phyloP scores from a whole-genome alignment of 2,888 invertebrate genomes.

The Prosopocoilus inquinatus region DNA sequence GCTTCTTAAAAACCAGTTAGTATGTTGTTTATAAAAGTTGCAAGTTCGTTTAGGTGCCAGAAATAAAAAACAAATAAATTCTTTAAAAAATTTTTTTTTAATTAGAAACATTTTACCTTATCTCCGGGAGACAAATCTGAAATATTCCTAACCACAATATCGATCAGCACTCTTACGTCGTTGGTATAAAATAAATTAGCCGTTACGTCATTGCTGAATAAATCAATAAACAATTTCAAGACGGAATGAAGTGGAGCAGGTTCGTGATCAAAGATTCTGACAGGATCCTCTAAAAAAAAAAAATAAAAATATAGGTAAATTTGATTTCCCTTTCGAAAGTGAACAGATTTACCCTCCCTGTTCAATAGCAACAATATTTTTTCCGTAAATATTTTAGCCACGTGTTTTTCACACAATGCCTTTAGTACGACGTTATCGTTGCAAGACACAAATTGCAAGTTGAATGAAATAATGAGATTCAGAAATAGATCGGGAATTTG shows the following conservation, averaged over 20 bases:
- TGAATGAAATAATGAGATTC: conserved; percentile 81
- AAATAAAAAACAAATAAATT: conserved; percentile 16
- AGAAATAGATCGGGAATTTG: conserved; percentile 82
- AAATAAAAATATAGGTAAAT: conserved; percentile 4
- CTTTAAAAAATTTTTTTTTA: conserved; percentile 9
- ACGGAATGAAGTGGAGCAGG: conserved; percentile 81
- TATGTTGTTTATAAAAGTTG: background rate
- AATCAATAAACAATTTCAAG: conserved; percentile 82
- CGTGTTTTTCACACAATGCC: conserved; percentile 65
- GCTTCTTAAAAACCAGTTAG: too few species aligned
- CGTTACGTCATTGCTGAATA: conserved; percentile 76
- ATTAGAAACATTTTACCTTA: conserved; percentile 55
- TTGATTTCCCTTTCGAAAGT: background rate
- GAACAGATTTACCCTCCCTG: conserved; percentile 71
- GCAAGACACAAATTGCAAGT: conserved; percentile 74
- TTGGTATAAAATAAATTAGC: conserved; percentile 92
- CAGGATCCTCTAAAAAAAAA: conserved; percentile 73
- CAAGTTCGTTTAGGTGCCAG: background rate
- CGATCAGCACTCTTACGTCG: conserved; percentile 90
- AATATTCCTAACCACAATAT: conserved; percentile 87
- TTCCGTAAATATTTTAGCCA: conserved; percentile 87
- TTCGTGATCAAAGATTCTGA: conserved; percentile 80
- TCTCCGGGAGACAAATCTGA: conserved; percentile 89
- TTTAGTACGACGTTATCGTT: conserved; percentile 70
- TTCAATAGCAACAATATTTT: conserved; percentile 84